phyloP scores from a whole-genome alignment of 2,888 invertebrate genomes.

The Nomada fucata region DNA sequence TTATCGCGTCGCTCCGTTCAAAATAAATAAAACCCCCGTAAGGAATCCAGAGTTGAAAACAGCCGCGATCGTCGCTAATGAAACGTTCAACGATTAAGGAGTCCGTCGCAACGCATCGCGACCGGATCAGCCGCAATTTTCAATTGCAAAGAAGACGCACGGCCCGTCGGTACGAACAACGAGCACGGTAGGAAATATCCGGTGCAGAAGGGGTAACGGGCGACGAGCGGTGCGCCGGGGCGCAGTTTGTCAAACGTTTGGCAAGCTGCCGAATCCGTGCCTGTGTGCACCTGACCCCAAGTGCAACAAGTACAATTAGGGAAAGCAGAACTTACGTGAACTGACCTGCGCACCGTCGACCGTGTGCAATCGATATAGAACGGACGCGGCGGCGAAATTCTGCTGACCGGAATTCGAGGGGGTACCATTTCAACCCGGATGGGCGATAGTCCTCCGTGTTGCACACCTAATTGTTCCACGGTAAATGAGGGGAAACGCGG shows the following conservation, averaged over 20 bases:
- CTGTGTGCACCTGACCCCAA: conserved; percentile 66
- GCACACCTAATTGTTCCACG: neutral
- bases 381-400: conserved; percentile 41
- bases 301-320: conserved; percentile 80
- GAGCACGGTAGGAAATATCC: conserved; percentile 36
- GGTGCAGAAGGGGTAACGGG: conserved; percentile 32
- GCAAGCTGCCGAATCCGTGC: conserved; percentile 68
- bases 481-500: neutral
- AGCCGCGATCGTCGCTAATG: too few relatives aligned
- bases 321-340: conserved; percentile 70
- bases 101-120: neutral
- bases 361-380: conserved; percentile 61
- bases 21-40: too few relatives aligned
- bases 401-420: conserved; percentile 52
- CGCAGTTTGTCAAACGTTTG: conserved; percentile 72
- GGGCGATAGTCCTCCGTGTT: conserved; percentile 8
- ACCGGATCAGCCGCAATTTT: neutral
- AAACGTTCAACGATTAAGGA: too few relatives aligned
- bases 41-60: too few relatives aligned
- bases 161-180: neutral
- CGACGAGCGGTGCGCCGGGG: conserved; percentile 35
- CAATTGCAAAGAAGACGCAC: neutral
- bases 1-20: too few relatives aligned
- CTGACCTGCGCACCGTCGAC: conserved; percentile 69
- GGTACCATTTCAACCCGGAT: conserved; percentile 30